These are phyloP conservation scores for Chrysaora quinquecirrha DNA, from an alignment of 30 jellyfish, hydroid and myxozoan genomes.

Conservation along the genomic window DNA sequence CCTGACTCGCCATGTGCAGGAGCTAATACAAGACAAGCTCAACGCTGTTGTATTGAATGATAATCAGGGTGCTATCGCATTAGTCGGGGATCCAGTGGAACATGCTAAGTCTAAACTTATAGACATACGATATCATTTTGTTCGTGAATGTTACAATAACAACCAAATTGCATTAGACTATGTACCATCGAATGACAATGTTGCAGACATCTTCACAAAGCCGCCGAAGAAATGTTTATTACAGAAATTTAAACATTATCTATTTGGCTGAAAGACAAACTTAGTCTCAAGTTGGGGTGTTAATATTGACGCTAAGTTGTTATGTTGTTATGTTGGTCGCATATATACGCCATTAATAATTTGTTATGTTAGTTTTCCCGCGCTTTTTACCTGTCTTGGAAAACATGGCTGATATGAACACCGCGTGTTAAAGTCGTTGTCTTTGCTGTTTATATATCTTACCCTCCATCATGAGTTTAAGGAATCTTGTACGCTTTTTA, in stretches of 20 bases:
- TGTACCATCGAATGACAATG: conserved; percentile 30
- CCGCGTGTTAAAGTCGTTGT: too few species aligned
- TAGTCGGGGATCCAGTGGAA: conserved; percentile 10
- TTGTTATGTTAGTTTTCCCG: too few species aligned
- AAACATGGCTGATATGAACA: too few species aligned
- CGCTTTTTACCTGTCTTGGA: too few species aligned
- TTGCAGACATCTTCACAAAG: conserved; percentile 41
- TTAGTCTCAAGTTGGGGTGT: conserved; percentile 55
- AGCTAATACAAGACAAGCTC: background rate
- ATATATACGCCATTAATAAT: too few species aligned
- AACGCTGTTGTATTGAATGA: too few species aligned
- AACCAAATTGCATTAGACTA: background rate
- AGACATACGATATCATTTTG: conserved; percentile 39
- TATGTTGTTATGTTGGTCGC: background rate
- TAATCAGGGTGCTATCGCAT: conserved; percentile 52
- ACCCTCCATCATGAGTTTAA: too few species aligned
- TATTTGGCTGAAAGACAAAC: conserved; percentile 9
- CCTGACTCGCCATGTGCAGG: background rate
- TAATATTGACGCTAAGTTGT: background rate
- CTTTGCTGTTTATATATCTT: too few species aligned
- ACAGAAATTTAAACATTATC: background rate
- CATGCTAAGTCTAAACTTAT: conserved; percentile 43
- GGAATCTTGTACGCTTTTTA: too few species aligned
- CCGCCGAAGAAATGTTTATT: conserved; percentile 28
- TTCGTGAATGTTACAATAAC: conserved; percentile 22